Conservation (phyloP, 2,113 vertebrate species). For the Calyptomena viridis region DNA sequence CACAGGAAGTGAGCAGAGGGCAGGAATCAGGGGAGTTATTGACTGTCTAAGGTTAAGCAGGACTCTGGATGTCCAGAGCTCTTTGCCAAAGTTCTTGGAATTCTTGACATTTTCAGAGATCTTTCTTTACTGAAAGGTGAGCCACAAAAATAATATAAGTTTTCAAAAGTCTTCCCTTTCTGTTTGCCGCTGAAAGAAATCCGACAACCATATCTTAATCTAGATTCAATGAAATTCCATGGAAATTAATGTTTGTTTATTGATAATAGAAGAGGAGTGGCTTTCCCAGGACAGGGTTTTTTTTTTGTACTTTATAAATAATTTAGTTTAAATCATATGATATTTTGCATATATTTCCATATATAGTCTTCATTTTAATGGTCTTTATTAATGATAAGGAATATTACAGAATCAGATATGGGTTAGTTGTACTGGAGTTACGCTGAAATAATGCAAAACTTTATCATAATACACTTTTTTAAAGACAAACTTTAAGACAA, state of each 20-base stretch:
- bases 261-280: background rate
- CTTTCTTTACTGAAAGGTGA: background rate
- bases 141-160: background rate
- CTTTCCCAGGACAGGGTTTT: background rate
- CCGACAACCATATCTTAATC: background rate
- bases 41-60: background rate
- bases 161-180: background rate
- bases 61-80: background rate
- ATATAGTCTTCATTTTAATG: background rate
- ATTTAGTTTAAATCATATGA: background rate
- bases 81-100: background rate
- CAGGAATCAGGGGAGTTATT: background rate
- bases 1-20: background rate
- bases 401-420: fast-evolving
- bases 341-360: background rate
- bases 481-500: background rate
- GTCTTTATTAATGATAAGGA: background rate
- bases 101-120: background rate
- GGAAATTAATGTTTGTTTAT: background rate
- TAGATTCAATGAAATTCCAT: background rate
- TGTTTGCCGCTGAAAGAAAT: background rate
- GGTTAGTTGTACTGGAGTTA: background rate
- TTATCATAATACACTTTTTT: background rate
- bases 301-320: background rate
- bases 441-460: background rate